These are phyloP conservation scores for Camptogramma bilineatum DNA, from an alignment of 2,888 invertebrate genomes.

Conservation along the genomic window DNA sequence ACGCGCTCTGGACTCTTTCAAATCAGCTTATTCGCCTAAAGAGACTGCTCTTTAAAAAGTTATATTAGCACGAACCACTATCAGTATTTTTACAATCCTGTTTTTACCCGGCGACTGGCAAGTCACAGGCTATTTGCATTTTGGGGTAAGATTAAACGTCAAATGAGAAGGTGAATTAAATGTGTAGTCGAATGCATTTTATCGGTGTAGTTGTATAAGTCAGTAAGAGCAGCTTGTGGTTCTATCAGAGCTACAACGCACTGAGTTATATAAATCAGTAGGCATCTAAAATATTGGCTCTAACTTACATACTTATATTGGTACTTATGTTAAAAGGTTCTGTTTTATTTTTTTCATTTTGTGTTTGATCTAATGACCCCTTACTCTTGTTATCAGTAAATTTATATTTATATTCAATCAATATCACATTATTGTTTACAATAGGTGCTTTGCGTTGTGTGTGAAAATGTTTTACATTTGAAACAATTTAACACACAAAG, in stretches of 20 bases:
- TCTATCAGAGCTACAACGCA: not conserved
- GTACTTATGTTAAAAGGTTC: too few species aligned
- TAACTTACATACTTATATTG: too few species aligned
- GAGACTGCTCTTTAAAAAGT: conserved; percentile 41
- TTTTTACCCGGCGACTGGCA: not conserved
- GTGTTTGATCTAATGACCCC: too few species aligned
- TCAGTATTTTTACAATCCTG: not conserved
- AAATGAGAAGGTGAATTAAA: not conserved
- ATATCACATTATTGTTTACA: too few species aligned
- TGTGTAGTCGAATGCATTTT: not conserved
- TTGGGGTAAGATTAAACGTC: not conserved
- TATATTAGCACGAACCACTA: conserved; percentile 32
- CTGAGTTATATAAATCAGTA: not conserved
- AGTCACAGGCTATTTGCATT: not conserved
- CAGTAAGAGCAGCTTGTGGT: not conserved
- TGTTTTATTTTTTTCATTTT: too few species aligned
- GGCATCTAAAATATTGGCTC: not conserved
- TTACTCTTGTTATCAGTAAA: too few species aligned
- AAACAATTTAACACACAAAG: too few species aligned
- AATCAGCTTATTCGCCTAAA: conserved; percentile 57
- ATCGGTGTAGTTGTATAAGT: not conserved
- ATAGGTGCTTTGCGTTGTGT: too few species aligned
- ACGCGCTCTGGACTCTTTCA: conserved; percentile 58
- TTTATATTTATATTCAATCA: too few species aligned
- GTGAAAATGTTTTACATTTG: too few species aligned